Evolutionary conservation across 2,113 vertebrate species (phyloP).

Genomic region (Callocephalon fimbriatum): DNA sequence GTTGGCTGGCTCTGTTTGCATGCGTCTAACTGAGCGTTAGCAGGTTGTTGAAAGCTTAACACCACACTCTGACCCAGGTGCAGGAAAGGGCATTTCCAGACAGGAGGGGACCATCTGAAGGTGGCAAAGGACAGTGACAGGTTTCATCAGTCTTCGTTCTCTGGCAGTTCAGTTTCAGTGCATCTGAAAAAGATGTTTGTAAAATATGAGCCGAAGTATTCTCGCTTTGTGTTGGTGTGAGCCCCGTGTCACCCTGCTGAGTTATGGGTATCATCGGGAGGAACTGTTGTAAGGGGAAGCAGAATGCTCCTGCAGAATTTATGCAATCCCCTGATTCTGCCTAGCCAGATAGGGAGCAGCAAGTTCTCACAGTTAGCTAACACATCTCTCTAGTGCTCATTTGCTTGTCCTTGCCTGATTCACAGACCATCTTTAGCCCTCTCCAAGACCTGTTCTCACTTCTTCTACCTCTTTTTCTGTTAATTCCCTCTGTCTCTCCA

Average conservation of each 20-base stretch:
- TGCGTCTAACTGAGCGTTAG: neutral
- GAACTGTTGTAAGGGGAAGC: neutral
- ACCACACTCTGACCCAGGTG: neutral
- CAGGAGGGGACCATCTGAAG: neutral
- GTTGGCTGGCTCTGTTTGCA: neutral
- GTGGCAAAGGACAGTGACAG: neutral
- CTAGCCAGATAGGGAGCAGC: neutral
- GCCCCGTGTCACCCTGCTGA: neutral
- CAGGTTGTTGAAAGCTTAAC: neutral
- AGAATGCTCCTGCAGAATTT: neutral
- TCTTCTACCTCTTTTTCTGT: neutral
- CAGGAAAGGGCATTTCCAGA: neutral
- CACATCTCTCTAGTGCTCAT: neutral
- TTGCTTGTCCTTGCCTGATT: neutral
- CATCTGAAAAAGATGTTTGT: neutral
- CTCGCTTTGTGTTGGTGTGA: neutral
- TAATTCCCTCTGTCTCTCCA: neutral
- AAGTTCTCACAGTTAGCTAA: neutral
- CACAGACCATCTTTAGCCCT: neutral
- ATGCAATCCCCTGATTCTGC: neutral
- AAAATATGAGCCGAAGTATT: neutral
- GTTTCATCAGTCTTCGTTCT: neutral
- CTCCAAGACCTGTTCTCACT: neutral
- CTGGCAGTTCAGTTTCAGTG: neutral
- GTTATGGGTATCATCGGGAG: neutral